phyloP scores from a whole-genome alignment of 1,140 invertebrate genomes.

The Zeugodacus cucurbitae region DNA sequence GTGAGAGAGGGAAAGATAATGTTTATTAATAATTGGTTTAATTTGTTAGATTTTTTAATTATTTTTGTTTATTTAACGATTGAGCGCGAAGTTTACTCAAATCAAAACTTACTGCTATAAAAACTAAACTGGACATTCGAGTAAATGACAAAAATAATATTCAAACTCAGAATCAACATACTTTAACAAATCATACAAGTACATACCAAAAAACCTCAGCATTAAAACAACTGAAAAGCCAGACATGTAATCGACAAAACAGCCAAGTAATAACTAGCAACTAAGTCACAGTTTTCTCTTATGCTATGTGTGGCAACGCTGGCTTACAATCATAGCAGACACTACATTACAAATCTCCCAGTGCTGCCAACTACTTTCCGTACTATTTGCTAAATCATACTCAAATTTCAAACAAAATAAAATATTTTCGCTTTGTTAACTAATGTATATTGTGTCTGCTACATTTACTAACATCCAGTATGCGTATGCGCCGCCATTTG shows the following conservation, averaged over 20 bases:
- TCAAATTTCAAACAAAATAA: background rate
- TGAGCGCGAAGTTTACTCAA: background rate
- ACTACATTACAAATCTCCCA: background rate
- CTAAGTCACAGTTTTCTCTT: background rate
- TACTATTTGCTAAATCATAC: background rate
- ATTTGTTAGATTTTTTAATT: background rate
- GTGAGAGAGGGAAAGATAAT: constrained; percentile 12
- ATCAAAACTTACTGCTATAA: background rate
- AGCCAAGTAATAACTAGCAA: background rate
- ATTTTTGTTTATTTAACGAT: background rate
- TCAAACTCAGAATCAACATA: background rate
- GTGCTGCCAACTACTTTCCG: background rate
- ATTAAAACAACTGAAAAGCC: background rate
- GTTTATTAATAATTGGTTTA: constrained; percentile 28
- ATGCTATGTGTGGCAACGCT: background rate
- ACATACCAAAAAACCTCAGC: background rate
- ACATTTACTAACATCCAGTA: constrained; percentile 16
- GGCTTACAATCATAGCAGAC: background rate
- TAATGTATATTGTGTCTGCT: background rate
- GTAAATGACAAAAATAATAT: background rate
- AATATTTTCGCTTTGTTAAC: background rate
- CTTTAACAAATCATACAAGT: background rate
- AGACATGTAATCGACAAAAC: background rate
- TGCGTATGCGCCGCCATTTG: constrained; percentile 20
- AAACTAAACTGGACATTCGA: background rate